Evolutionary conservation across 2,113 vertebrate genomes (phyloP).

Genomic region (Neogobius melanostomus): DNA sequence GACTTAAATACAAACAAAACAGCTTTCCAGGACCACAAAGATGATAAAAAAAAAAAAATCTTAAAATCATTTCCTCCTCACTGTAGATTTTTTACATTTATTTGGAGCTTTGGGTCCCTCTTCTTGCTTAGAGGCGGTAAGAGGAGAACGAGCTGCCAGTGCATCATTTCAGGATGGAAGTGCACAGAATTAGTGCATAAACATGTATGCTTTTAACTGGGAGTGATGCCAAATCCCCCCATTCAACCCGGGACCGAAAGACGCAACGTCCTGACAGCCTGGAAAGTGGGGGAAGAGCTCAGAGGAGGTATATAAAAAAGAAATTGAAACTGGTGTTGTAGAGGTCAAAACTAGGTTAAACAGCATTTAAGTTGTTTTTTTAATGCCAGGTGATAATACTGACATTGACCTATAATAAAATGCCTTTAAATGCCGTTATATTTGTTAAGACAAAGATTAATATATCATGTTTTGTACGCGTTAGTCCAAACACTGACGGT

Average conservation of each 20-base stretch:
- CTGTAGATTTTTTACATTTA: slow-evolving; percentile 40
- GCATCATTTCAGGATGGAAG: slow-evolving; percentile 69
- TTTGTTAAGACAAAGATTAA: no score
- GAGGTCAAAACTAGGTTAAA: slow-evolving; percentile 40
- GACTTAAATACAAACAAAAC: slow-evolving; percentile 67
- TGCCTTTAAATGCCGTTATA: no score
- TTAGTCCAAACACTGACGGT: no score
- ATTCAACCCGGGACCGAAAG: slow-evolving; percentile 65
- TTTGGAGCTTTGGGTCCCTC: slow-evolving; percentile 46
- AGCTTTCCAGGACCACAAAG: slow-evolving; percentile 69
- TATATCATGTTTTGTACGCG: no score
- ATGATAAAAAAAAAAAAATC: slow-evolving; percentile 58
- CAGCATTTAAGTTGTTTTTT: slow-evolving; percentile 22
- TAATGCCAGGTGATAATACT: no score
- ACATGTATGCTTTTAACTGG: slow-evolving; percentile 57
- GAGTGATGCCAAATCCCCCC: slow-evolving; percentile 68
- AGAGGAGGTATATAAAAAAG: slow-evolving; percentile 13
- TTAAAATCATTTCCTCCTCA: slow-evolving; percentile 66
- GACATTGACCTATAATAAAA: no score
- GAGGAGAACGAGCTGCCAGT: slow-evolving; percentile 53
- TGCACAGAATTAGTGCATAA: slow-evolving; percentile 71
- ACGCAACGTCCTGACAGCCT: slow-evolving; percentile 73
- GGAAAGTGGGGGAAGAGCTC: slow-evolving; percentile 36
- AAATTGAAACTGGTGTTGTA: slow-evolving; percentile 32
- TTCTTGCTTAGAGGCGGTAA: slow-evolving; percentile 61